phyloP scores from a whole-genome alignment of 2,888 invertebrate genomes.

The Yponomeuta cagnagella region DNA sequence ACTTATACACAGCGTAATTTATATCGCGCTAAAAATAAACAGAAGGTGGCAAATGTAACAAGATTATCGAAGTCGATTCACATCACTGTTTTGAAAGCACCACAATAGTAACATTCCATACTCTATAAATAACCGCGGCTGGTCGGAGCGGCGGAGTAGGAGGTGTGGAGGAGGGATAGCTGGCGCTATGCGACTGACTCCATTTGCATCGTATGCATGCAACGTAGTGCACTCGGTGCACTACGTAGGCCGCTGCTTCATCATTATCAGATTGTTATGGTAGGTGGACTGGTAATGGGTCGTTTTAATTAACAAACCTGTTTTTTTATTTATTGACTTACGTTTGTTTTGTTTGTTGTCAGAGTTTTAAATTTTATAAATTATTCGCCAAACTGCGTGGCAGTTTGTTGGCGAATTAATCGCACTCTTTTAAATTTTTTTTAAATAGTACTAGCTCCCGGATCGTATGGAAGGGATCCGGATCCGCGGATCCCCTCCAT shows the following conservation, averaged over 20 bases:
- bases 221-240: slow-evolving; percentile 20
- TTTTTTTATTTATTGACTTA: no score
- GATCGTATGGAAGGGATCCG: no score
- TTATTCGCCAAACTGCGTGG: no score
- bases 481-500: no score
- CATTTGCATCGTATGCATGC: slow-evolving; percentile 50
- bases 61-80: slow-evolving; percentile 18
- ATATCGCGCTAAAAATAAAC: neutral
- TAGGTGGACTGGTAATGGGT: no score
- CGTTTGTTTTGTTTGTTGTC: no score
- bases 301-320: no score
- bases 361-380: no score
- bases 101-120: slow-evolving; percentile 58
- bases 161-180: slow-evolving; percentile 28
- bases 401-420: no score
- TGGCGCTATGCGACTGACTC: slow-evolving; percentile 42
- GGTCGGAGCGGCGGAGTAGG: slow-evolving; percentile 18
- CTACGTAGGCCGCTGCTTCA: neutral
- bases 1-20: neutral
- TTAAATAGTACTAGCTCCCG: no score
- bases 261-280: no score
- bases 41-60: neutral
- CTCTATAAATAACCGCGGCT: slow-evolving; percentile 50
- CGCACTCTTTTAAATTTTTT: no score
- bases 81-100: slow-evolving; percentile 40